Base-by-base conservation (phyloP, 2,113 vertebrate species). In the Ammospiza nelsoni region DNA sequence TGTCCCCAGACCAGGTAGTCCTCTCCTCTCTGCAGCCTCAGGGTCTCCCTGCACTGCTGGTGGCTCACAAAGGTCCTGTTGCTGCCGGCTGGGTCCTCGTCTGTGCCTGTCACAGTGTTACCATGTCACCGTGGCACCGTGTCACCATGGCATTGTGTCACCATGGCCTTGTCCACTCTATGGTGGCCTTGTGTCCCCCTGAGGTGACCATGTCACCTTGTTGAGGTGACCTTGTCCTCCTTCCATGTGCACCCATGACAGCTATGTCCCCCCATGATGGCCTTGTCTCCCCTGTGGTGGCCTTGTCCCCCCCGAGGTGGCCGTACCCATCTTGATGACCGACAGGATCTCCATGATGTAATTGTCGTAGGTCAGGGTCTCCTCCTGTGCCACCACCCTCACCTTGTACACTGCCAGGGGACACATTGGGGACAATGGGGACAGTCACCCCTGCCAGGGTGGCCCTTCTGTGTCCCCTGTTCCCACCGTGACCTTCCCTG, bases 1-100 rank as follows among this genome's bases (percentile, higher is more conserved):
- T 94, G 5, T 5, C 98, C 98, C 98, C 98, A 98, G 5, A 98
- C 12, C 22, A 98, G 93, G 92, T 98, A 98, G 6, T 85, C 72
- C 3, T 90, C 95, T 6, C 77, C 95, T 0, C 9, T 0, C 49
- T 72, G 9, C 14, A 98, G 84, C 9, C 13, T 35, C 44, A 98
- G 79, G 2, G 92, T 11, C 0, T 97, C 95, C 52, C 95, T 93
- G 89, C 98, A 98, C 84, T 96, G 96, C 67, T 39, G 41, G 85
- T 98, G 98, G 75, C 97, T 97, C 57, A 97, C 91, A 18, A 98
- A 98, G 15, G 43, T 85, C 17, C 97, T 82, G 54, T 93, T 61
- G 57, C 95, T 84, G 0, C 75, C 92, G 0, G 11, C 48, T 2
- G 82, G 84, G 69, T 89, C 61, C 68, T 97, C 97, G 2, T 98